Percentiles rank a stretch among this genome's conserved stretches.
Conservation (phyloP, 1,140 invertebrate species). For the Ceratina japonica region DNA sequence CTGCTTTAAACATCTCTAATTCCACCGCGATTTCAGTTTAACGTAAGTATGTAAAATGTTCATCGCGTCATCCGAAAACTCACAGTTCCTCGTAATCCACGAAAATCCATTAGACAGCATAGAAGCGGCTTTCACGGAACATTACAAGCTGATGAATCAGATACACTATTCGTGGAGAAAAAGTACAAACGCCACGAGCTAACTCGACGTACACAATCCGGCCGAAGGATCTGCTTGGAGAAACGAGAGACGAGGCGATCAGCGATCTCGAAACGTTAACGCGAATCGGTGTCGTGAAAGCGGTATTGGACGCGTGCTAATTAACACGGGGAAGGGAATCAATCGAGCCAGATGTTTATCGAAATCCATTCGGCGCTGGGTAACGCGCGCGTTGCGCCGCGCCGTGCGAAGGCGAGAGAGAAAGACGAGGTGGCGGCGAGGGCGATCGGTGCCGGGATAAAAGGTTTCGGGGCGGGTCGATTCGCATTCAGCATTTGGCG, state of each 20-base stretch:
- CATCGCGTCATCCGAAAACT: too few relatives aligned
- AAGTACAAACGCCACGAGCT: neutral
- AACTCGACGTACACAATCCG: neutral
- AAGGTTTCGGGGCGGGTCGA: constrained; percentile 73
- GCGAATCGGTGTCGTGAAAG: constrained; percentile 8
- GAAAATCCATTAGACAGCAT: too few relatives aligned
- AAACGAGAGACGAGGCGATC: neutral
- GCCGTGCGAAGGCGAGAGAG: neutral
- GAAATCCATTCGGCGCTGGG: constrained; percentile 19
- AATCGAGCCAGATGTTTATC: constrained; percentile 49
- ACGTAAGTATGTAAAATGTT: neutral
- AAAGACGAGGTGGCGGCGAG: constrained; percentile 31
- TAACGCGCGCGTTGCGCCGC: too few relatives aligned
- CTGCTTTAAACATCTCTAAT: too few relatives aligned
- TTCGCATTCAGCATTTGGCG: constrained; percentile 71
- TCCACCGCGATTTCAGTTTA: neutral
- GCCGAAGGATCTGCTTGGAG: neutral
- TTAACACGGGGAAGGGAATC: constrained; percentile 35
- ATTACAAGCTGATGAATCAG: too few relatives aligned
- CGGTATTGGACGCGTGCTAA: constrained; percentile 33
- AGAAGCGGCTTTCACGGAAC: too few relatives aligned
- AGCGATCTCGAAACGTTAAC: constrained; percentile 15
- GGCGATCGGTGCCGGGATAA: constrained; percentile 54
- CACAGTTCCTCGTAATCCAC: too few relatives aligned
- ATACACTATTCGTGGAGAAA: too few relatives aligned